Evolutionary conservation across 2,797 vertebrate species (phyloP).

Genomic region (Loris lydekkerianus): DNA sequence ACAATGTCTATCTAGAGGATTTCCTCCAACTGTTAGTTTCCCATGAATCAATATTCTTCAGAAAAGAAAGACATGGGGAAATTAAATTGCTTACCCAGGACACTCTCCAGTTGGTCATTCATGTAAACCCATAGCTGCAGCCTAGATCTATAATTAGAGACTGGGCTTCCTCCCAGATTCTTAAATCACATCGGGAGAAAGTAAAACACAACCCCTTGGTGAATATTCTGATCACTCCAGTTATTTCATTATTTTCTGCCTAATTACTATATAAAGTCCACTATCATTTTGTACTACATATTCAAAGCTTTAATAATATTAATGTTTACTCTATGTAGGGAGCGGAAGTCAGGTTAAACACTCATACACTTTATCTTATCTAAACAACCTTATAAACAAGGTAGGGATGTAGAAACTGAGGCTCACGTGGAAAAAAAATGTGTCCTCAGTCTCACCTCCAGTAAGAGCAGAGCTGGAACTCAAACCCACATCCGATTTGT

Average conservation of each 20-base stretch:
- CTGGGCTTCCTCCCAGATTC: conserved; percentile 13
- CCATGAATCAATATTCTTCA: not conserved
- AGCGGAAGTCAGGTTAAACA: not conserved
- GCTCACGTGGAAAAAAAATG: not conserved
- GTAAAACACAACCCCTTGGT: not conserved
- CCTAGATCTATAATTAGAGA: not conserved
- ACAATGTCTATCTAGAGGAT: not conserved
- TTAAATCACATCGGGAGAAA: conserved; percentile 25
- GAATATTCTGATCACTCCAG: not conserved
- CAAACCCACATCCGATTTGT: not conserved
- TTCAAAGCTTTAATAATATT: conserved; percentile 39
- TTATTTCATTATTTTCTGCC: conserved; percentile 27
- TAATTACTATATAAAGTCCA: not conserved
- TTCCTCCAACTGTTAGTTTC: conserved; percentile 41
- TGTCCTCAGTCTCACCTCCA: not conserved
- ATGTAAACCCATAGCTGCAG: not conserved
- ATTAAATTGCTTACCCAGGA: conserved; percentile 2
- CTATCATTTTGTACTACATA: not conserved
- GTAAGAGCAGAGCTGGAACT: not conserved
- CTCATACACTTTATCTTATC: not conserved
- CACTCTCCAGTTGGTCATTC: not conserved
- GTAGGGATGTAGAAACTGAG: not conserved
- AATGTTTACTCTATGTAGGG: not conserved
- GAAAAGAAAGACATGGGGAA: conserved; percentile 52
- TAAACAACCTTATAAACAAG: not conserved